Percentiles rank a stretch among this genome's conserved stretches.
Conservation (phyloP, 2,888 invertebrate species). For the Camptogramma bilineatum region DNA sequence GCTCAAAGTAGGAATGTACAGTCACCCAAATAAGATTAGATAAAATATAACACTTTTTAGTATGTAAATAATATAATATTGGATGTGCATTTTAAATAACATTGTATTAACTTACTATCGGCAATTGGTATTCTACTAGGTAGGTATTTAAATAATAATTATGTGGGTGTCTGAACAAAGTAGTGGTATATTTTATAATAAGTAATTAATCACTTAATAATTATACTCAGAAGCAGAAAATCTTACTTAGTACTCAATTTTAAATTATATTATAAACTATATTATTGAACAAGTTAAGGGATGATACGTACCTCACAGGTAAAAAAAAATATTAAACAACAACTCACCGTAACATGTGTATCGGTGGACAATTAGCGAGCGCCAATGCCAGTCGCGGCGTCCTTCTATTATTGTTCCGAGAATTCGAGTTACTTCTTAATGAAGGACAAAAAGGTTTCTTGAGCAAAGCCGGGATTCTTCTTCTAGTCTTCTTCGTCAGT, state of each 20-base stretch:
- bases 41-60: no score
- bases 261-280: no score
- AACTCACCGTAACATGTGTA: conserved; percentile 76
- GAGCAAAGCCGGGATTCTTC: conserved; percentile 72
- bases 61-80: no score
- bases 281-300: no score
- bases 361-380: conserved; percentile 77
- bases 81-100: background rate
- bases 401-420: conserved; percentile 72
- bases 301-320: background rate
- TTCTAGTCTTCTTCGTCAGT: conserved; percentile 81
- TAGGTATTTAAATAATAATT: no score
- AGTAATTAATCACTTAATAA: no score
- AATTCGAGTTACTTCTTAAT: conserved; percentile 65
- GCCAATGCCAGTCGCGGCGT: conserved; percentile 77
- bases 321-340: background rate
- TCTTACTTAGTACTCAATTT: no score
- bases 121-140: no score
- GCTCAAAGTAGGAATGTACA: background rate
- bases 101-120: no score
- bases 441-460: conserved; percentile 82
- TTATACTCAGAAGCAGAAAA: no score
- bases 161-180: no score
- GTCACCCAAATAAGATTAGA: background rate
- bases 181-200: no score